phyloP scores from a whole-genome alignment of 2,797 vertebrate genomes.

The Onychomys leucogaster region DNA sequence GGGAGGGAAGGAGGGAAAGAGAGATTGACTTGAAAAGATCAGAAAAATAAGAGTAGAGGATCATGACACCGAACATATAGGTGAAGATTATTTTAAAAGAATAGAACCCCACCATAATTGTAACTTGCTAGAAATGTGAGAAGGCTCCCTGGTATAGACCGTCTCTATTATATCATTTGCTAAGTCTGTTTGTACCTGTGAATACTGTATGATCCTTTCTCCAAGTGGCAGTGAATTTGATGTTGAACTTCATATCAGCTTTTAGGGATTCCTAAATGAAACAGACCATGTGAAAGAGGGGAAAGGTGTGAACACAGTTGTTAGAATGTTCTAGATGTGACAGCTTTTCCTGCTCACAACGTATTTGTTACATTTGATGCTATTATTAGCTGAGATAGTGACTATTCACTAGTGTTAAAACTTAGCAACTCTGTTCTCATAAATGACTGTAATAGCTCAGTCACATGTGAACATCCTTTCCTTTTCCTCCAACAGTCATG shows the following conservation, averaged over 20 bases:
- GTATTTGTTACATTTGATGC: neutral
- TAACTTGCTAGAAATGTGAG: neutral
- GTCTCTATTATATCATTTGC: neutral
- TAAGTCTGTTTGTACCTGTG: neutral
- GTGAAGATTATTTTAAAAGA: neutral
- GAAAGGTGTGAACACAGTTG: neutral
- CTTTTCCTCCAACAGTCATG: slow-evolving; percentile 44
- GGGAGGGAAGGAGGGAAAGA: neutral
- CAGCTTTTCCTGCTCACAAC: neutral
- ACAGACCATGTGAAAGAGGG: neutral
- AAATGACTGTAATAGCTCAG: neutral
- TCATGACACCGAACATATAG: neutral
- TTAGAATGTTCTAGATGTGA: neutral
- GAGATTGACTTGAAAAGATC: neutral
- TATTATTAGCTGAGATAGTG: slow-evolving; percentile 41
- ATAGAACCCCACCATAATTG: neutral
- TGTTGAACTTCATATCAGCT: neutral
- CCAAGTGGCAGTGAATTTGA: neutral
- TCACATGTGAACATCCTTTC: neutral
- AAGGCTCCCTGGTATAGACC: neutral
- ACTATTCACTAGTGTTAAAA: slow-evolving; percentile 41
- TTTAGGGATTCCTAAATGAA: neutral
- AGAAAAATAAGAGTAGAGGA: neutral
- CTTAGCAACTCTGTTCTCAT: slow-evolving; percentile 36
- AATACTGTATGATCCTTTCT: neutral